Evolutionary conservation across 2,888 invertebrate genomes (phyloP).

Genomic region (Aelia acuminata): DNA sequence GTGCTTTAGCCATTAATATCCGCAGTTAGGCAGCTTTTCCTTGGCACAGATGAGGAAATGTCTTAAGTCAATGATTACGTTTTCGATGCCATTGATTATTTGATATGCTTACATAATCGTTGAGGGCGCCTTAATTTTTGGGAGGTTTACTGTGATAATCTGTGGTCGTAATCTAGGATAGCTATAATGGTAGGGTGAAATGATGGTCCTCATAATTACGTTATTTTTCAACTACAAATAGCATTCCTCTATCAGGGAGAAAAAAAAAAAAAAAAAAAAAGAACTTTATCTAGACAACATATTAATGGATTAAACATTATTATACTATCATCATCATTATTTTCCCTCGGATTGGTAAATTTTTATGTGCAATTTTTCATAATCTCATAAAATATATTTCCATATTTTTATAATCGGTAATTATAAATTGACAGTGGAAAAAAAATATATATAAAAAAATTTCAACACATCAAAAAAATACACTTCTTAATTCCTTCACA

Average conservation of each 20-base stretch:
- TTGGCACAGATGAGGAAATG: not conserved
- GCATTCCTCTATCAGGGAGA: not conserved
- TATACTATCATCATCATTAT: no score
- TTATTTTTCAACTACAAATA: not conserved
- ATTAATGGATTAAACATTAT: no score
- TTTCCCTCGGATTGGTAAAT: no score
- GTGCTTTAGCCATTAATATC: conserved; percentile 23
- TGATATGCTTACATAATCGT: not conserved
- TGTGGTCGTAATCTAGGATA: not conserved
- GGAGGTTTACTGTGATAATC: not conserved
- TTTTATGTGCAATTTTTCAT: no score
- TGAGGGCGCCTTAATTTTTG: not conserved
- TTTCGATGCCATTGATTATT: not conserved
- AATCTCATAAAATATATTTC: no score
- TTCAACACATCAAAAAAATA: no score
- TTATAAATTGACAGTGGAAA: no score
- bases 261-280: not conserved
- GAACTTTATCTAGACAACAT: no score
- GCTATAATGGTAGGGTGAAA: not conserved
- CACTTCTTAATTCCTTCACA: no score
- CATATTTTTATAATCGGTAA: no score
- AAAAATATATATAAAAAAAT: no score
- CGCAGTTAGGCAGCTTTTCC: not conserved
- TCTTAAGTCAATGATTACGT: not conserved
- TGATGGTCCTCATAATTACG: not conserved